Conservation (phyloP, 2,797 vertebrate species). For the Emys orbicularis region DNA sequence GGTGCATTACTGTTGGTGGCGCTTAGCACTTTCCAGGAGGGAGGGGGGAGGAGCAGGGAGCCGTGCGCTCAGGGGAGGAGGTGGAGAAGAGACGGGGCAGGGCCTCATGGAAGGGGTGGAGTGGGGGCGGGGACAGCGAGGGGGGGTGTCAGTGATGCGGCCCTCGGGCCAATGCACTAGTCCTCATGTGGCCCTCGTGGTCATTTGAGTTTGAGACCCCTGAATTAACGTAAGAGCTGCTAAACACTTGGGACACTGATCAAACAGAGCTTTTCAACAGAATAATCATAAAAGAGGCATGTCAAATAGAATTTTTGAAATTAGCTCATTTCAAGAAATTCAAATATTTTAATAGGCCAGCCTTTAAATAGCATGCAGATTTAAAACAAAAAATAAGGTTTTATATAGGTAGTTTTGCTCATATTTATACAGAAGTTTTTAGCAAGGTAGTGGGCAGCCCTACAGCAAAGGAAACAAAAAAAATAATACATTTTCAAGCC, state of each 20-base stretch:
- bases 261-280: background rate
- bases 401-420: background rate
- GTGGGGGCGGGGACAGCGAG: too few species aligned
- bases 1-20: too few species aligned
- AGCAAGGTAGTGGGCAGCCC: background rate
- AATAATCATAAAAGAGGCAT: too few species aligned
- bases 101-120: too few species aligned
- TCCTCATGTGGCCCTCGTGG: too few species aligned
- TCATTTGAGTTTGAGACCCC: too few species aligned
- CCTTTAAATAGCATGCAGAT: background rate
- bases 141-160: too few species aligned
- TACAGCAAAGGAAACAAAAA: background rate
- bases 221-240: background rate
- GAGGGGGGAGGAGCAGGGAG: too few species aligned
- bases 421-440: background rate
- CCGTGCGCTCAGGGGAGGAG: rapidly evolving
- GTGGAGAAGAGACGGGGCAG: too few species aligned
- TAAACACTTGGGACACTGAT: background rate
- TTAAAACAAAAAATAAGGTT: background rate
- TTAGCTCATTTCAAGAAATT: background rate
- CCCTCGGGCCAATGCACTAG: too few species aligned
- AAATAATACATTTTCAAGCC: background rate
- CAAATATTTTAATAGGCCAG: background rate
- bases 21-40: too few species aligned
- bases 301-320: background rate